phyloP scores from a whole-genome alignment of 2,888 invertebrate genomes.

The Entomobrya multifasciata region DNA sequence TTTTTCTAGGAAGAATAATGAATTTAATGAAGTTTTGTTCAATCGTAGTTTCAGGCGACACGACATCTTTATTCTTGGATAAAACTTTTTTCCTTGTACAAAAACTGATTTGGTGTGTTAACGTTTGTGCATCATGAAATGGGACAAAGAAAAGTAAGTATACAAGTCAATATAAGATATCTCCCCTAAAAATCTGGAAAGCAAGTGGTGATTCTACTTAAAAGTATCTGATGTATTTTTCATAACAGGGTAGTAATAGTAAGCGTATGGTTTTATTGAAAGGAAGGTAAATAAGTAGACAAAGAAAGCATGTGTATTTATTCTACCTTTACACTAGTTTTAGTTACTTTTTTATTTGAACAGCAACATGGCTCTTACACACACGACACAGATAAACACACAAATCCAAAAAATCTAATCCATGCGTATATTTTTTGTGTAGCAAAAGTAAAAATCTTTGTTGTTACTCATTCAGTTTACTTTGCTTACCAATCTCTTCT shows the following conservation, averaged over 20 bases:
- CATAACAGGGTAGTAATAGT: not conserved
- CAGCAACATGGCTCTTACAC: not conserved
- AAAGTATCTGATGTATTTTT: not conserved
- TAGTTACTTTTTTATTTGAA: conserved; percentile 41
- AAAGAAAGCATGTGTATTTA: not conserved
- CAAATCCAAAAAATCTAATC: too few species aligned
- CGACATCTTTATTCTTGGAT: not conserved
- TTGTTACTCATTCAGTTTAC: too few species aligned
- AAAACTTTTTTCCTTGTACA: conserved; percentile 3
- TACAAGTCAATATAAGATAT: not conserved
- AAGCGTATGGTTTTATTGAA: not conserved
- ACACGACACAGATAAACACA: too few species aligned
- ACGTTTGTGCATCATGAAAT: not conserved
- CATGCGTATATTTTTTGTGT: too few species aligned
- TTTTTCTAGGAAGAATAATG: conserved; percentile 50
- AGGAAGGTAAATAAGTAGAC: not conserved
- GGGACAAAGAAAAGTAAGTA: not conserved
- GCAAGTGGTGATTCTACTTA: not conserved
- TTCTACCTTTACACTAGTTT: not conserved
- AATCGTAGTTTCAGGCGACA: conserved; percentile 21
- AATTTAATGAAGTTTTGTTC: conserved; percentile 54
- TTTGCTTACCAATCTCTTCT: too few species aligned
- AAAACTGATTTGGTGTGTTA: not conserved
- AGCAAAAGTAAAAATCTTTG: not conserved
- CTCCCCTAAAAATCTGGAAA: not conserved